Conservation (phyloP, 2,113 vertebrate species). For the Colius striatus region DNA sequence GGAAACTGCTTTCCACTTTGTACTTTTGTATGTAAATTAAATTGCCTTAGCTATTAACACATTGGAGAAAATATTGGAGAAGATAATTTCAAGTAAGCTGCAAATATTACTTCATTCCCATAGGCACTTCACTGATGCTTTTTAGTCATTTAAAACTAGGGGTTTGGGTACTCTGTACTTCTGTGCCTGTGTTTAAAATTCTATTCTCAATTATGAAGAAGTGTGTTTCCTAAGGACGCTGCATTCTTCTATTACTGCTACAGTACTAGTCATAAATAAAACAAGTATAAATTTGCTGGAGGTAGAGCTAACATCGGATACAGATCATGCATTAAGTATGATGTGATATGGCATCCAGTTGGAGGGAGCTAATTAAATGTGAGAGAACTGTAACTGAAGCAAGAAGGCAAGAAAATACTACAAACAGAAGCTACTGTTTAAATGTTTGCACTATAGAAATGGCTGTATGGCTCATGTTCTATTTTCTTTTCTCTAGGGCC, state of each 20-base stretch:
- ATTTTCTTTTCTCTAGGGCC: background rate
- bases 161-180: background rate
- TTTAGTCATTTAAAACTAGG: background rate
- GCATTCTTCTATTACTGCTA: background rate
- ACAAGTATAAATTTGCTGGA: background rate
- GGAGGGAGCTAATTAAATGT: background rate
- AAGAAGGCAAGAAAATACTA: background rate
- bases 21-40: conserved; percentile 17
- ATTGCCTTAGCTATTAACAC: background rate
- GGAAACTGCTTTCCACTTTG: background rate
- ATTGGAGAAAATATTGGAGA: background rate
- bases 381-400: background rate
- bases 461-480: background rate
- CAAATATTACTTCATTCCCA: background rate
- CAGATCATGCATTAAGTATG: background rate
- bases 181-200: background rate
- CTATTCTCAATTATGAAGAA: background rate
- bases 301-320: background rate
- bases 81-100: background rate
- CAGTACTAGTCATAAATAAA: background rate
- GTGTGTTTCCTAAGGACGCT: background rate
- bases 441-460: background rate
- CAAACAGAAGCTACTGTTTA: background rate
- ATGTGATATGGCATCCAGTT: background rate
- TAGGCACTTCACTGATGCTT: background rate